phyloP scores from a whole-genome alignment of 2,888 invertebrate genomes.

The Torymus texanus region DNA sequence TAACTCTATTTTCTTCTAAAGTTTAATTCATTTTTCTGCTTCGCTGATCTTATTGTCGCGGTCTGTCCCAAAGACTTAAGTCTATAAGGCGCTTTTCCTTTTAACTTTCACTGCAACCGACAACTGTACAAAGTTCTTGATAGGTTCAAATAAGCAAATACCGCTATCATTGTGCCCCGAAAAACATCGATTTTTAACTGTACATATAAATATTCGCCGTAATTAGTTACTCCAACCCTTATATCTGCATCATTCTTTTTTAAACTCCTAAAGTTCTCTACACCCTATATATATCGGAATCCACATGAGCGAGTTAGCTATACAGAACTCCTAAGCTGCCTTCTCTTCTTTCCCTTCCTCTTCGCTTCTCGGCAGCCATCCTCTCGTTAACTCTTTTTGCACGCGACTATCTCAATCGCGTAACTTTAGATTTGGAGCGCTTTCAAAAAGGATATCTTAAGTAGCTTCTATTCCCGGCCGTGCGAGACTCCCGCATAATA shows the following conservation, averaged over 20 bases:
- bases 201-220: slow-evolving; percentile 4
- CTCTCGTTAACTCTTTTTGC: slow-evolving; percentile 29
- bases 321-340: too few species aligned
- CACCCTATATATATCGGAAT: too few species aligned
- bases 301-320: too few species aligned
- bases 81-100: background rate
- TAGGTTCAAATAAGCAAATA: too few species aligned
- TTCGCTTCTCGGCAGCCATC: too few species aligned
- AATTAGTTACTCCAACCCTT: too few species aligned
- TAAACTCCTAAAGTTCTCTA: too few species aligned
- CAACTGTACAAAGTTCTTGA: too few species aligned
- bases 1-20: background rate
- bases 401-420: slow-evolving; percentile 35
- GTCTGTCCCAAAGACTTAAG: background rate
- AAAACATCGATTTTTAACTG: too few species aligned
- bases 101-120: slow-evolving; percentile 12
- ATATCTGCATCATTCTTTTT: too few species aligned
- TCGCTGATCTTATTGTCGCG: background rate
- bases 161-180: too few species aligned
- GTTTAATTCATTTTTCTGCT: slow-evolving; percentile 28
- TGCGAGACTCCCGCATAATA: background rate
- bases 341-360: too few species aligned
- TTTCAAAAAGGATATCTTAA: slow-evolving; percentile 49
- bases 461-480: slow-evolving; percentile 37
- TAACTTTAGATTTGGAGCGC: slow-evolving; percentile 51